phyloP scores from a whole-genome alignment of 2,797 vertebrate genomes.

The Taeniopygia guttata region DNA sequence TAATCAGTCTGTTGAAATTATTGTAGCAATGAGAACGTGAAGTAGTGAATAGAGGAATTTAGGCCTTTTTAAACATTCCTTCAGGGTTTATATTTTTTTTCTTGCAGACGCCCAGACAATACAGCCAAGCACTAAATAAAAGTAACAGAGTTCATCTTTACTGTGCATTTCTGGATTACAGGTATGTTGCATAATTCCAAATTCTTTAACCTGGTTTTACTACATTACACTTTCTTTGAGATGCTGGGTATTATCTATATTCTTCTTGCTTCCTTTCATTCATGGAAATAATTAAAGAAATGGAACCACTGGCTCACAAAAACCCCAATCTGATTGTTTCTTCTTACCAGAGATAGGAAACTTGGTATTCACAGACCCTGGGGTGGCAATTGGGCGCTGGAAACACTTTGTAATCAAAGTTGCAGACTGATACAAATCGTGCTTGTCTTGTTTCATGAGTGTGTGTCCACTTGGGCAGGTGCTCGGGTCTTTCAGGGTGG shows the following conservation, averaged over 20 bases:
- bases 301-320: not conserved
- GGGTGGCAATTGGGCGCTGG: not conserved
- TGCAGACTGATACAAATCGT: not conserved
- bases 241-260: not conserved
- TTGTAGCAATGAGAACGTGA: not conserved
- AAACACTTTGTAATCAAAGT: not conserved
- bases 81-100: not conserved
- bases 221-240: not conserved
- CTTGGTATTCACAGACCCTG: not conserved
- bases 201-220: not conserved
- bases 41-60: not conserved
- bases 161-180: constrained; percentile 94
- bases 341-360: not conserved
- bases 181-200: constrained; percentile 75
- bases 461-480: not conserved
- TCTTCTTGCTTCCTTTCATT: not conserved
- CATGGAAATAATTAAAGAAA: not conserved
- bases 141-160: constrained; percentile 88
- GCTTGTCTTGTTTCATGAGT: not conserved
- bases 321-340: not conserved
- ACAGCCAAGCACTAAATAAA: constrained; percentile 79
- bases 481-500: not conserved
- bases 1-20: not conserved
- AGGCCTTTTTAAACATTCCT: not conserved
- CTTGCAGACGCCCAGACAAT: constrained; percentile 84